Evolutionary conservation across 2,888 invertebrate genomes (phyloP), one percentile per base, ranked within the genome.

Genomic region (Leptodirus hochenwartii): DNA sequence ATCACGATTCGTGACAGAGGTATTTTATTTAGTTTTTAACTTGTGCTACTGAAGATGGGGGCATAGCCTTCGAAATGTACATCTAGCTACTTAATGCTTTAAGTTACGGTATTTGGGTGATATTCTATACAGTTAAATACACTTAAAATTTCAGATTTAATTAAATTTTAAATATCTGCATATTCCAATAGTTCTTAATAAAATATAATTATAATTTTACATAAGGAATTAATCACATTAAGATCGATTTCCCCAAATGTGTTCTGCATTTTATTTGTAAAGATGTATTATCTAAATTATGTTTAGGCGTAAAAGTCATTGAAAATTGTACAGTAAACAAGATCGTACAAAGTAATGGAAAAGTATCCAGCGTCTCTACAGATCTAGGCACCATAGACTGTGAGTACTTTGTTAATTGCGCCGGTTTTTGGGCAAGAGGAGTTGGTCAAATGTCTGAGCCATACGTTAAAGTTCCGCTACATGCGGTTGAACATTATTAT

Each of bases 401-500:
- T 54, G 73, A 88, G 42, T 79, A 74, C 53, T 95, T 96, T 56
- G 82, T 98, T 16, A 96, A 96, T 57, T 87, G 88, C 51, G 80
- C 84, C 14, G 96, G 96, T 5, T 84, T 90, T 58, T 93, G 91
- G 90, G 85, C 90, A 0, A 66, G 90, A 39, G 75, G 78, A 52
- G 72, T 93, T 25, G 93, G 91, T 5, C 79, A 82, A 47, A 54
- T 81, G 37, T 79, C 87, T 14, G 67, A 73, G 34, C 90, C 90
- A 2, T 68, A 70, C 47, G 85, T 95, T 2, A 84, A 85, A 54
- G 76, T 82, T 17, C 93, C 93, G 0, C 58, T 93, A 6, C 76
- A 91, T 54, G 78, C 91, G 0, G 88, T 87, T 37, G 88, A 91
- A 50, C 91, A 93, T 59, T 87, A 90, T 53, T 90, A 87, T 53